Evolutionary conservation across 2,888 invertebrate species (phyloP).

Genomic region (Pantelozetes paolii): DNA sequence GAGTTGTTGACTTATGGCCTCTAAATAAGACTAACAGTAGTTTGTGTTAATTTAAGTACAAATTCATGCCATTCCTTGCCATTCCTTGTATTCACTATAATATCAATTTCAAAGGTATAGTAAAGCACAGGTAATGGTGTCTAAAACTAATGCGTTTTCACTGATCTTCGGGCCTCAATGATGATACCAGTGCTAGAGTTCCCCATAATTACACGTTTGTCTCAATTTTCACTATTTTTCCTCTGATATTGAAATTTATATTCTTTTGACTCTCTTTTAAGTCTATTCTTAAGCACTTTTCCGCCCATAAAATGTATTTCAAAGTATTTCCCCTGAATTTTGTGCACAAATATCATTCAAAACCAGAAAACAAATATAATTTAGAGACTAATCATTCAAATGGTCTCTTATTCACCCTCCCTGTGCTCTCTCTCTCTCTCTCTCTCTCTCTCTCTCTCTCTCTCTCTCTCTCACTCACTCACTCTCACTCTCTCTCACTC

Average conservation of each 20-base stretch:
- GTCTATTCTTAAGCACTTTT: conserved; percentile 28
- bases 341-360: not conserved
- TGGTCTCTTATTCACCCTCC: too few species aligned
- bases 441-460: conserved; percentile 13
- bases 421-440: not conserved
- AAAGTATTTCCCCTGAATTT: conserved; percentile 13
- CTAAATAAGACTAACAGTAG: conserved; percentile 15
- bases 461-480: not conserved
- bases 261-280: not conserved
- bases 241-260: conserved; percentile 16
- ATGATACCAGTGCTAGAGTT: not conserved
- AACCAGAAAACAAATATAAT: conserved; percentile 16
- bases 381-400: too few species aligned
- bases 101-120: conserved; percentile 16
- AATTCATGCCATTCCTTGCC: conserved; percentile 28
- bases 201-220: conserved; percentile 24
- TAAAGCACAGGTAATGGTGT: conserved; percentile 4
- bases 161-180: conserved; percentile 9
- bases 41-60: conserved; percentile 12
- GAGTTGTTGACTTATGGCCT: conserved; percentile 28
- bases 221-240: conserved; percentile 21
- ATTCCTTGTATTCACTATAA: not conserved
- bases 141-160: conserved; percentile 1
- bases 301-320: conserved; percentile 27
- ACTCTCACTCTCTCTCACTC: not conserved